Evolutionary conservation across 2,888 invertebrate species (phyloP), one percentile per base, ranked within the genome.

Genomic region (Arge pagana): DNA sequence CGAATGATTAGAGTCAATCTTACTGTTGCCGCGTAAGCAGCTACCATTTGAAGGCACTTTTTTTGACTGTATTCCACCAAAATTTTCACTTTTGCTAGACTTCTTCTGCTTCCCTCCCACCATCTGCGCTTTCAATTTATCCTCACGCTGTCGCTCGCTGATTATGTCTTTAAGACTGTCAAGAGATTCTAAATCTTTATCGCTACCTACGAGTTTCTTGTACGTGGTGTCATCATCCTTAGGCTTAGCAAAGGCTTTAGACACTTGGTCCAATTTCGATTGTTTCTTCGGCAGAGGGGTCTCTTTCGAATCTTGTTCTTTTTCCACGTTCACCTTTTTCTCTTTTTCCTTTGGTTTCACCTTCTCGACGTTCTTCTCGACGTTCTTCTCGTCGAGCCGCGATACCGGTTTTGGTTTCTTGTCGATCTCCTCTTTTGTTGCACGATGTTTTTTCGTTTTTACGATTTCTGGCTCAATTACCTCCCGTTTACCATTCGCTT

Each of bases 231-330:
- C 70, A n/a, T 53, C 61, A 49, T 63, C 64, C 13, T n/a, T n/a
- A n/a, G n/a, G n/a, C n/a, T 60, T 55, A 26, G 56, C 57, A 19
- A 77, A 79, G 51, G 65, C 70, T 52, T 74, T 65, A 62, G 79
- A 79, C 55, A 77, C 78, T 64, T 81, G 81, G 35, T 79, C 79
- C 57, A 79, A 74, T 3, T 81, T 71, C 77, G 18, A 77, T 78
- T 33, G 81, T 77, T 63, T 84, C n/a, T n/a, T n/a, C n/a, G n/a
- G n/a, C 76, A 68, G 81, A 79, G 64, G 85, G 68, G 58, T 86
- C 74, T 73, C 85, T 82, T 72, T 87, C 81, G 54, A 82, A 81
- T 67, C 83, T 79, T 71, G 68, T 24, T 80, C 80, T 56, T 78
- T 81, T 64, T 80, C 81, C 49, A 74, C 75, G 66, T 80, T 82